phyloP scores from a whole-genome alignment of 1,140 invertebrate species.

The Pachyrhynchus sulphureomaculatus region DNA sequence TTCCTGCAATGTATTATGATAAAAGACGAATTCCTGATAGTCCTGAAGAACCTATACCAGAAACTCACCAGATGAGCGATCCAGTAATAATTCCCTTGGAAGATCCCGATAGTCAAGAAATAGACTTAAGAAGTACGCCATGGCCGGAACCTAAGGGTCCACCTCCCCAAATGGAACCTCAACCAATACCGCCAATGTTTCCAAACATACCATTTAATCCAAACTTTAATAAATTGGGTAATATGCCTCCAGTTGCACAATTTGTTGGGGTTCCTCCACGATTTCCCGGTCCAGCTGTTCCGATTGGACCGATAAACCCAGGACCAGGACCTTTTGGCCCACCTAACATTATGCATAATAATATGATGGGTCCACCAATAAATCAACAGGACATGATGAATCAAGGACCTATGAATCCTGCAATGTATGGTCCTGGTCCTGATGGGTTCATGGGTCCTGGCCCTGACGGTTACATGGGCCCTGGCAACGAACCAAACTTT shows the following conservation, averaged over 20 bases:
- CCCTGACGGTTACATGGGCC: conserved; percentile 39
- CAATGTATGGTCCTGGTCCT: conserved; percentile 35
- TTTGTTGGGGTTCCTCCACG: conserved; percentile 46
- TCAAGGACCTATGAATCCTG: conserved; percentile 35
- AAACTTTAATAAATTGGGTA: conserved; percentile 47
- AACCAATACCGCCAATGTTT: conserved; percentile 52
- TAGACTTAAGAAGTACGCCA: conserved; percentile 70
- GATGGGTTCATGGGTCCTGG: conserved; percentile 40
- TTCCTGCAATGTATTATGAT: conserved; percentile 85
- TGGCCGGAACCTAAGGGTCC: conserved; percentile 81
- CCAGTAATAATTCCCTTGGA: conserved; percentile 84
- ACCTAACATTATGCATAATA: conserved; percentile 48
- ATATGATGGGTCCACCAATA: conserved; percentile 40
- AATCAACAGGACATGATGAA: conserved; percentile 47
- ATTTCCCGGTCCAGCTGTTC: conserved; percentile 43
- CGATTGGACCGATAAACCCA: conserved; percentile 37
- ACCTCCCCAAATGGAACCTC: conserved; percentile 50
- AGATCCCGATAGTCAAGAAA: conserved; percentile 76
- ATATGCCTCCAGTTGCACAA: conserved; percentile 39
- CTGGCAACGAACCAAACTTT: conserved; percentile 36
- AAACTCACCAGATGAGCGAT: conserved; percentile 73
- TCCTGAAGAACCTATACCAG: conserved; percentile 80
- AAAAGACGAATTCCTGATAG: conserved; percentile 84
- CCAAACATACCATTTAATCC: conserved; percentile 53
- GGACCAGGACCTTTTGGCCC: conserved; percentile 40